These are phyloP conservation scores for Aphis gossypii DNA, from an alignment of 1,140 invertebrate genomes.

Conservation along the genomic window DNA sequence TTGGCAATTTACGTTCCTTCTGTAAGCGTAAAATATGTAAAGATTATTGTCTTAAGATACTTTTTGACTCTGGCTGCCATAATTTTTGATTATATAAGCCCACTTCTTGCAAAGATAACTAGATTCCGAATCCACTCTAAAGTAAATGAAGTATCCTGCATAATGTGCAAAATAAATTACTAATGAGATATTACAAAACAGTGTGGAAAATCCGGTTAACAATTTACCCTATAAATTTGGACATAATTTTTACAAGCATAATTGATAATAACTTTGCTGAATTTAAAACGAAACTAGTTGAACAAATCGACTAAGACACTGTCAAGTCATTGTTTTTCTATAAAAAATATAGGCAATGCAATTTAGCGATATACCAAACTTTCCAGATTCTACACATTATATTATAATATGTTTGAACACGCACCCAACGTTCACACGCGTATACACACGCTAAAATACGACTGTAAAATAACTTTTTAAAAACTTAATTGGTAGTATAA, in stretches of 20 bases:
- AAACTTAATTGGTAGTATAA: neutral
- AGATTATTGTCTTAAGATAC: constrained; percentile 35
- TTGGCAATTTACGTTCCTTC: neutral
- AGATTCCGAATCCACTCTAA: neutral
- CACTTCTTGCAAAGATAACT: neutral
- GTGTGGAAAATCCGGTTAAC: neutral
- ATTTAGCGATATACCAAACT: neutral
- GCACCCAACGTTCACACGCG: neutral
- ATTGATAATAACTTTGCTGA: neutral
- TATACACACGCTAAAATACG: neutral
- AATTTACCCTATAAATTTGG: neutral
- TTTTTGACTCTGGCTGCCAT: neutral
- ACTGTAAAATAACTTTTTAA: neutral
- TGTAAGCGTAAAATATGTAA: neutral
- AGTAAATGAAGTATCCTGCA: neutral
- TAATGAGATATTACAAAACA: neutral
- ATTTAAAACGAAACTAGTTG: neutral
- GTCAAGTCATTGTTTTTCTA: neutral
- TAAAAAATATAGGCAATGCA: neutral
- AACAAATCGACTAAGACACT: neutral
- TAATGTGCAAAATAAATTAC: neutral
- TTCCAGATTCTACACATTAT: neutral
- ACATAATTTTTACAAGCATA: neutral
- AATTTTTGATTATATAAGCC: neutral
- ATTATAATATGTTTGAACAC: neutral